Conservation (phyloP, 1,140 invertebrate genomes). For the Cyclargus thomasi region DNA sequence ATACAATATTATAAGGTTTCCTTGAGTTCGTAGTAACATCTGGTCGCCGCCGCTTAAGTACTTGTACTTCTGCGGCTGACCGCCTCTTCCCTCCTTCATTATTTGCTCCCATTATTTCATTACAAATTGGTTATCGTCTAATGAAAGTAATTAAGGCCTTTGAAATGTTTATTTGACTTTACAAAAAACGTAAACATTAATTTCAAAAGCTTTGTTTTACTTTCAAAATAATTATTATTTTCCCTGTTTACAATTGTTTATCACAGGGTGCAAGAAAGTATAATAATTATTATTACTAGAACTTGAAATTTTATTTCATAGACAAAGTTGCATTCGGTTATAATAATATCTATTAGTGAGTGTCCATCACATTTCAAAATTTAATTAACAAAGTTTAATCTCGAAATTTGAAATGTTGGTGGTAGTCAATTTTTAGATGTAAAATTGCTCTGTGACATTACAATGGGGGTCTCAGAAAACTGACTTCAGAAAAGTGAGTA, state of each 20-base stretch:
- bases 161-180: conserved; percentile 3
- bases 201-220: background rate
- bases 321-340: too few relatives aligned
- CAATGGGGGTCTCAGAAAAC: too few relatives aligned
- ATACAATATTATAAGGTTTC: conserved; percentile 17
- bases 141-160: conserved; percentile 21
- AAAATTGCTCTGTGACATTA: too few relatives aligned
- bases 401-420: too few relatives aligned
- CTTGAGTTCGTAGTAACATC: conserved; percentile 39
- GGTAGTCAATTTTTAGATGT: too few relatives aligned
- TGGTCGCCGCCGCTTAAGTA: conserved; percentile 40
- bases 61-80: conserved; percentile 46
- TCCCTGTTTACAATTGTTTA: background rate
- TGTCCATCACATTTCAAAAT: too few relatives aligned
- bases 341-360: too few relatives aligned
- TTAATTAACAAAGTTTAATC: too few relatives aligned
- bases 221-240: background rate
- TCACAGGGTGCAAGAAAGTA: background rate
- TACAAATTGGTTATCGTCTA: conserved; percentile 38
- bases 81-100: conserved; percentile 40
- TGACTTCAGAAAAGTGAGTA: too few relatives aligned
- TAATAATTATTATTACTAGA: background rate
- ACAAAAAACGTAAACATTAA: conserved; percentile 1
- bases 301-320: too few relatives aligned
- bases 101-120: conserved; percentile 48